Evolutionary conservation across 2,888 invertebrate genomes (phyloP).

Genomic region (Psylliodes chrysocephalus): DNA sequence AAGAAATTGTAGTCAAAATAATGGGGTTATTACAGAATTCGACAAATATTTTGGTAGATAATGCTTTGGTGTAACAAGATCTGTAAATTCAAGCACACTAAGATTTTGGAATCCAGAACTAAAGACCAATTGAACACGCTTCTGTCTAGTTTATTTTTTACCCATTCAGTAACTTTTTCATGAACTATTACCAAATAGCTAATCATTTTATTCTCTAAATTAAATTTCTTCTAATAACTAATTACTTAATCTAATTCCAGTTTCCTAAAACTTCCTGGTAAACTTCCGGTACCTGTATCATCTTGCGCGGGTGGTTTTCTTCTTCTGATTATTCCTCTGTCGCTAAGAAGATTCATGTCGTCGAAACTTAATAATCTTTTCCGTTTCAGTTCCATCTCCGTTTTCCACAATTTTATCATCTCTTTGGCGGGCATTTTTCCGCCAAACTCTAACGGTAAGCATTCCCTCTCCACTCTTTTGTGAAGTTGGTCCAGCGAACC

Average conservation of each 20-base stretch:
- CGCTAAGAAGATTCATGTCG: conserved; percentile 73
- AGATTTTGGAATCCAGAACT: too few species aligned
- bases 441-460: conserved; percentile 79
- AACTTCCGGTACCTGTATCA: conserved; percentile 47
- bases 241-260: conserved; percentile 72
- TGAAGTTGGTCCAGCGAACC: conserved; percentile 70
- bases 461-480: conserved; percentile 69
- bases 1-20: too few species aligned
- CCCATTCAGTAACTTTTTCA: too few species aligned
- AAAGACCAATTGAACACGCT: too few species aligned
- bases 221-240: too few species aligned
- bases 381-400: conserved; percentile 70
- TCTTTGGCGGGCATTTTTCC: conserved; percentile 76
- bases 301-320: conserved; percentile 56
- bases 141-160: too few species aligned
- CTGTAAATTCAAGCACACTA: too few species aligned
- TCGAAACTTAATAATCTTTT: conserved; percentile 71
- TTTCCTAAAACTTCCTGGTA: conserved; percentile 75
- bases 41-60: too few species aligned
- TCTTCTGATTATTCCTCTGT: conserved; percentile 68
- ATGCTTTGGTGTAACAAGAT: too few species aligned
- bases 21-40: too few species aligned
- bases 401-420: conserved; percentile 77
- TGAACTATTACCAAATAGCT: too few species aligned
- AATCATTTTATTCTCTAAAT: too few species aligned